These are phyloP conservation scores for Sialis lutaria DNA, from an alignment of 2,888 invertebrate genomes.

Conservation along the genomic window DNA sequence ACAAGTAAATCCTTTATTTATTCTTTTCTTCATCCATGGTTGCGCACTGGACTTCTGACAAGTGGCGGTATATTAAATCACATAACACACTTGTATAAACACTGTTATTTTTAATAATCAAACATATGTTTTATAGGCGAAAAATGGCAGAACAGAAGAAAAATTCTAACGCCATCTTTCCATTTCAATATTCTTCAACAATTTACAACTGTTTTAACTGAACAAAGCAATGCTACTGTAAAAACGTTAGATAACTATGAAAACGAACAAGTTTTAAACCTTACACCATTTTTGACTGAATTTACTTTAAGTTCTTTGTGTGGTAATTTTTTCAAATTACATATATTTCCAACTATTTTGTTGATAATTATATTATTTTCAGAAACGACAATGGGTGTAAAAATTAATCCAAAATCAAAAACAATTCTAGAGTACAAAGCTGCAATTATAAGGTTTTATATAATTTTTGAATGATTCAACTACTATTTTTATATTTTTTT, in stretches of 20 bases:
- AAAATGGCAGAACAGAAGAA: conserved; percentile 41
- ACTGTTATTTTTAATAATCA: background rate
- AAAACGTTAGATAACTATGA: conserved; percentile 16
- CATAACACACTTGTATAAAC: background rate
- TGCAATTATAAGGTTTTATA: background rate
- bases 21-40: background rate
- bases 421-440: conserved; percentile 1
- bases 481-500: background rate
- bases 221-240: conserved; percentile 24
- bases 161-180: conserved; percentile 44
- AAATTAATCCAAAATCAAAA: background rate
- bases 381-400: conserved; percentile 5
- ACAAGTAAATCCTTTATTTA: background rate
- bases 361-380: background rate
- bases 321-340: no score
- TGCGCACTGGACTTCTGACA: background rate
- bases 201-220: conserved; percentile 23
- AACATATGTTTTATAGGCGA: conserved; percentile 11
- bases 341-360: no score
- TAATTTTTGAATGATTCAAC: no score
- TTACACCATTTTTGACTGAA: conserved; percentile 15
- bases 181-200: conserved; percentile 40
- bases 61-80: background rate
- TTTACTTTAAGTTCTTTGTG: conserved; percentile 17
- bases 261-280: conserved; percentile 22